Evolutionary conservation across 2,113 vertebrate genomes (phyloP), one percentile per base, ranked within the genome.

Genomic region (Pavo muticus): DNA sequence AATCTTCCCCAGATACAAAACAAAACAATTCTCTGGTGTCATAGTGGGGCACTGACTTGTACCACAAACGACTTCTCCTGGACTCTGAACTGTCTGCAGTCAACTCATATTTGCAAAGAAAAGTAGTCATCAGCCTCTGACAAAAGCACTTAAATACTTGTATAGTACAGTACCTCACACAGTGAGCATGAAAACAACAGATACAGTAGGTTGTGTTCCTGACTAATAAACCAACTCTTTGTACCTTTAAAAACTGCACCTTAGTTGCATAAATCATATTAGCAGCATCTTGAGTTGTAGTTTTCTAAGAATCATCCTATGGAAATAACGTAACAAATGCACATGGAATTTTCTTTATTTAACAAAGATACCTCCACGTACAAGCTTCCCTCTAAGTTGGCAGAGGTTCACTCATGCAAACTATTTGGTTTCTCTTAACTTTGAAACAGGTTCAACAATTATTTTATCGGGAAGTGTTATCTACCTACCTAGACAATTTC

Each of bases 401-500:
- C 84, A 84, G 54, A 47, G 90, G 27, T 63, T 94, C 24, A 42
- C 14, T 64, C 61, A 69, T 10, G 56, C 16, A 83, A 78, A 78
- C n/a, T 57, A 61, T 48, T 69, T 57, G 0, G 11, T 81, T 76
- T 52, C 42, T 68, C 14, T n/a, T 17, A 73, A 11, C 0, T 48
- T 47, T 35, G 65, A 87, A 92, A 39, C 1, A 1, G 6, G 30
- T 75, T 87, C 47, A 82, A 84, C 32, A 90, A 74, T 90, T 90
- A 52, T 47, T 95, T 84, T 84, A 86, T 72, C 61, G 69, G 73
- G 48, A 85, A 83, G 88, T 32, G 24, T 90, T 86, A 89, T 44
- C 73, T 48, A 50, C 32, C 59, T 82, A 57, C 86, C 76, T 88
- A 3, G 3, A 84, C 67, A 91, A 72, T 71, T 84, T 81, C 54